Percentiles rank a stretch among this genome's conserved stretches.
phyloP scores from a whole-genome alignment of 2,797 vertebrate genomes.

The Percopsis omiscomaycus region DNA sequence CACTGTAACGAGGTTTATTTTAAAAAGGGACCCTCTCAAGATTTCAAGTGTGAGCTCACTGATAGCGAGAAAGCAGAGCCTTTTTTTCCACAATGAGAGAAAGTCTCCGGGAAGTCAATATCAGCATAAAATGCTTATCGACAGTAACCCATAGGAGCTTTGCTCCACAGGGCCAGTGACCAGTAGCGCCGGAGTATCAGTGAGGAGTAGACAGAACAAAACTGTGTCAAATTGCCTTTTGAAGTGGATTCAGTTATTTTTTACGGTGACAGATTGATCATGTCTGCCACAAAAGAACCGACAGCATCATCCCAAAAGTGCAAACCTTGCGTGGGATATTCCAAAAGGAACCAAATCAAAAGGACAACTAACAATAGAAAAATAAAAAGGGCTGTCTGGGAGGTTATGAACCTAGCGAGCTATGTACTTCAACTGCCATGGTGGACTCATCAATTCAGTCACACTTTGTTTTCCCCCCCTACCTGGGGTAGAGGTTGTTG shows the following conservation, averaged over 20 bases:
- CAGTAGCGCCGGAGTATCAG: slow-evolving; percentile 1
- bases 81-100: background rate
- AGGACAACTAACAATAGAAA: slow-evolving; percentile 14
- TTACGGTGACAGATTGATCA: slow-evolving; percentile 26
- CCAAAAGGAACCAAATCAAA: background rate
- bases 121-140: slow-evolving; percentile 1
- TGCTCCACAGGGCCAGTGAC: background rate
- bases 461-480: slow-evolving; percentile 21
- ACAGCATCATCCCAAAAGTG: background rate
- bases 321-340: background rate
- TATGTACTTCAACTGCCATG: slow-evolving; percentile 34
- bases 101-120: slow-evolving; percentile 1
- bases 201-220: slow-evolving; percentile 4
- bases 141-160: background rate
- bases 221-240: slow-evolving; percentile 9
- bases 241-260: slow-evolving; percentile 21
- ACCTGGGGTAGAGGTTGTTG: slow-evolving; percentile 22
- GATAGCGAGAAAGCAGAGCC: background rate
- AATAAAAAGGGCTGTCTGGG: slow-evolving; percentile 23
- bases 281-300: background rate
- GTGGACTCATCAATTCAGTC: slow-evolving; percentile 18
- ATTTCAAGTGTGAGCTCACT: slow-evolving; percentile 1
- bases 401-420: slow-evolving; percentile 40
- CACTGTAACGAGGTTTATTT: slow-evolving; percentile 16
- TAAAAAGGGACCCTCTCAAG: too few species aligned